Base-by-base conservation (phyloP, 1,140 invertebrate species). In the Drosophila arizonae region DNA sequence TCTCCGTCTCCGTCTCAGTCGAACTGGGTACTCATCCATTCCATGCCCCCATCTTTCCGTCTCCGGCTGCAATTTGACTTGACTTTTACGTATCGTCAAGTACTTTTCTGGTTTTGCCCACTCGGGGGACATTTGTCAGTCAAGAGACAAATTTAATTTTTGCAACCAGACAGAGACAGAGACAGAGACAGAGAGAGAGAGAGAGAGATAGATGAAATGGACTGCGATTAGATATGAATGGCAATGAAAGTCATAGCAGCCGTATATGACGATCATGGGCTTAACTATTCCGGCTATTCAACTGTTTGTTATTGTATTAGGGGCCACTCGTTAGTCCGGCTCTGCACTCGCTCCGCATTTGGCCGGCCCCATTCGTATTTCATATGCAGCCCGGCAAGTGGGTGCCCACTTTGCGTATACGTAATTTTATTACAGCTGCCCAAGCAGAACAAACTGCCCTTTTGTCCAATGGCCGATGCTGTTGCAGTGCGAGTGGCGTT, bases 81-180 rank as follows among this genome's bases (percentile, higher is more conserved):
- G 87, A 90, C 87, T 90, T 90, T 90, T 90, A 87, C 79, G 86
- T 90, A 90, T 90, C 87, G 87, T 90, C 87, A 90, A 90, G 87
- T 90, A 90, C 80, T 85, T 86, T 90, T 90, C 81, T 90, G 82
- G 77, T 89, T 88, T 82, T 77, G 68, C 73, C 81, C 89, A 80
- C 84, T 90, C 88, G 81, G 81, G 89, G 81, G 89, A 90, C 89
- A 90, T 90, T 90, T 90, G 82, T 90, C 81, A 90, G 89, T 90
- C 81, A 87, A 86, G 85, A 90, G 89, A 89, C 89, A 88, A 90
- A 90, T 90, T 90, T 90, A 90, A 90, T 90, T 88, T 90, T 85
- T 81, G 73, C 81, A 48, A 36, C 26, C 72, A 71, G 55, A 71
- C 65, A 46, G 56, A 13, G n/a, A n/a, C 17, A 46, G 56, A 13